These are phyloP conservation scores for Tamandua tetradactyla DNA, from an alignment of 2,797 vertebrate species.

Conservation along the genomic window DNA sequence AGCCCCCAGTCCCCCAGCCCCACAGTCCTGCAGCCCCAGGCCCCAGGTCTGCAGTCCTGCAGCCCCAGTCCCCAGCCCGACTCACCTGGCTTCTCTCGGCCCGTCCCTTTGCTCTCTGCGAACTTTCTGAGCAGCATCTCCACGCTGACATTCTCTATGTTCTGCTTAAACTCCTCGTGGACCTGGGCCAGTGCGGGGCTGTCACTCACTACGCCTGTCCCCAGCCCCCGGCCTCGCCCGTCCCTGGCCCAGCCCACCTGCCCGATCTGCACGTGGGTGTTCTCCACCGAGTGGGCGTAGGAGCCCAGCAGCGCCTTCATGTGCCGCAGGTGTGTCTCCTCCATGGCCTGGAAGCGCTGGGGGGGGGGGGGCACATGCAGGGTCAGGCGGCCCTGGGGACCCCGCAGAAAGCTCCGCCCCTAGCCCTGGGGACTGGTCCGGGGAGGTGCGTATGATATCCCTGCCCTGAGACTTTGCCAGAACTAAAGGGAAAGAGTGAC, in stretches of 20 bases:
- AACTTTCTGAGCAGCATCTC: conserved; percentile 93
- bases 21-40: too few relatives aligned
- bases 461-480: not conserved
- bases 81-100: conserved; percentile 93
- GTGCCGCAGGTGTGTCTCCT: conserved; percentile 92
- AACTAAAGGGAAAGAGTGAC: not conserved
- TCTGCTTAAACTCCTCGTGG: conserved; percentile 97
- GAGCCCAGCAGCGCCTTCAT: conserved; percentile 95
- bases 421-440: not conserved
- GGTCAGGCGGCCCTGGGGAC: not conserved
- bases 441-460: not conserved
- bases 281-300: conserved; percentile 95
- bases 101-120: conserved; percentile 94
- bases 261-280: conserved; percentile 97
- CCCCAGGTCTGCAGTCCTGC: too few relatives aligned
- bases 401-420: not conserved
- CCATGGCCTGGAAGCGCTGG: conserved; percentile 95
- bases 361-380: not conserved
- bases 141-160: conserved; percentile 95
- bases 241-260: conserved; percentile 86
- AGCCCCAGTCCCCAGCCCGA: accelerated
- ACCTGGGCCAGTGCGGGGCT: conserved; percentile 87
- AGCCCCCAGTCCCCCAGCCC: too few relatives aligned
- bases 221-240: not conserved
- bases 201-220: too few relatives aligned